These are phyloP conservation scores for Heliothis subflexa DNA, from an alignment of 1,140 invertebrate genomes.

Conservation along the genomic window DNA sequence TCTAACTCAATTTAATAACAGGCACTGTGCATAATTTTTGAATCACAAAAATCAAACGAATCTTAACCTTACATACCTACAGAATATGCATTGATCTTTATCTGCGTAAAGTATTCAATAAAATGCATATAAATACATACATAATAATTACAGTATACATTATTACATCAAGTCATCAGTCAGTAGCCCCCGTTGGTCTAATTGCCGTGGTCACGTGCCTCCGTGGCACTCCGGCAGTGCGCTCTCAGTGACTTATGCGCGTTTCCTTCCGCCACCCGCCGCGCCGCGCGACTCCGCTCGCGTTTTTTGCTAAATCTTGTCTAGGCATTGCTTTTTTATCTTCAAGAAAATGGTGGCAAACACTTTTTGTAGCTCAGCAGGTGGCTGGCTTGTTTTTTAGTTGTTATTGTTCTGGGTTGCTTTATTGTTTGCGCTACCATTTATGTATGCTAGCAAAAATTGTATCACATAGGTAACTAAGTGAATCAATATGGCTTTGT, in stretches of 20 bases:
- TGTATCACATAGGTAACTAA: too few species aligned
- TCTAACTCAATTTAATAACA: too few species aligned
- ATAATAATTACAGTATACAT: not conserved
- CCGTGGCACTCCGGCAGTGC: slow-evolving; percentile 59
- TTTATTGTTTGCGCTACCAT: too few species aligned
- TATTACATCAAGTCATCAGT: not conserved
- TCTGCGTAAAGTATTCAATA: not conserved
- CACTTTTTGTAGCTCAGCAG: slow-evolving; percentile 4
- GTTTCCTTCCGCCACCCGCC: slow-evolving; percentile 65
- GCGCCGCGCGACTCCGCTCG: slow-evolving; percentile 49
- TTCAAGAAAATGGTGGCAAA: slow-evolving; percentile 4
- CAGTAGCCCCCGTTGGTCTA: slow-evolving; percentile 36
- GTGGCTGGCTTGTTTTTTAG: not conserved
- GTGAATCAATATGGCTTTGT: too few species aligned
- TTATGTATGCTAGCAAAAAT: too few species aligned
- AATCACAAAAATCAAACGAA: too few species aligned
- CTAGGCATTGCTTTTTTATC: slow-evolving; percentile 25
- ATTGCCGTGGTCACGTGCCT: slow-evolving; percentile 65
- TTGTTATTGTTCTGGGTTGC: not conserved
- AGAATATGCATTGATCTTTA: too few species aligned
- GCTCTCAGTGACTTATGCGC: slow-evolving; percentile 70
- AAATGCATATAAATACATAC: not conserved
- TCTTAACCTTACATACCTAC: too few species aligned
- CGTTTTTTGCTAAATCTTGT: slow-evolving; percentile 43
- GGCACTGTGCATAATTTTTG: too few species aligned